Percentiles rank a stretch among this genome's conserved stretches.
Conservation (phyloP, 2,797 vertebrate genomes). For the Carapus acus region DNA sequence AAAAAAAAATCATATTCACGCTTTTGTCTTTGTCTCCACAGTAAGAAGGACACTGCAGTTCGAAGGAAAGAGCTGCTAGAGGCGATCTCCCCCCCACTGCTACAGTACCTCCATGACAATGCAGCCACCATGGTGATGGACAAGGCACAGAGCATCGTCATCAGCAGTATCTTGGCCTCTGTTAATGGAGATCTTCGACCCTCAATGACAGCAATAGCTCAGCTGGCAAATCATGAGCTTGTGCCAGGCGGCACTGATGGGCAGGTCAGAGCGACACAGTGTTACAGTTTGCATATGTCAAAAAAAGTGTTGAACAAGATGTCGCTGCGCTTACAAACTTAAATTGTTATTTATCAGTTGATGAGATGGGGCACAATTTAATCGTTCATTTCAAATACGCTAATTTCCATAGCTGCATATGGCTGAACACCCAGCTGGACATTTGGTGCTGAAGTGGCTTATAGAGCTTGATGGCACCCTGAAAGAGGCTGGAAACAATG, state of each 20-base stretch:
- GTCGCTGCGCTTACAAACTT: no score
- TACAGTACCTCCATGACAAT: slow-evolving; percentile 78
- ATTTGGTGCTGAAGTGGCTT: slow-evolving; percentile 94
- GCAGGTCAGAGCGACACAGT: slow-evolving; percentile 64
- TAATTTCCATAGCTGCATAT: slow-evolving; percentile 80
- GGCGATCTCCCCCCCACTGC: slow-evolving; percentile 77
- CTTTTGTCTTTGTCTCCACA: slow-evolving; percentile 39
- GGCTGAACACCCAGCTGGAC: slow-evolving; percentile 92
- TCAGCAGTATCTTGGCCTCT: slow-evolving; percentile 79
- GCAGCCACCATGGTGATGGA: slow-evolving; percentile 76
- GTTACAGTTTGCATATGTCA: not conserved
- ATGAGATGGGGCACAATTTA: no score
- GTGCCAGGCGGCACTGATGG: slow-evolving; percentile 78
- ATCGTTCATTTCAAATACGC: no score
- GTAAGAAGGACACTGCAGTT: slow-evolving; percentile 83
- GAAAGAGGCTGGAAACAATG: slow-evolving; percentile 77
- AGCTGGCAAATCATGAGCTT: slow-evolving; percentile 77
- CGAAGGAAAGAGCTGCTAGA: slow-evolving; percentile 84
- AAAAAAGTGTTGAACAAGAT: no score
- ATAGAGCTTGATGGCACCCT: slow-evolving; percentile 82
- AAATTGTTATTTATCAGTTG: no score
- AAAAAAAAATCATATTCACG: not conserved
- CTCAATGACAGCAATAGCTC: slow-evolving; percentile 82
- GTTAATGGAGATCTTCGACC: slow-evolving; percentile 79
- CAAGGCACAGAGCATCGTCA: slow-evolving; percentile 79